Percentiles rank a stretch among this genome's conserved stretches.
Evolutionary conservation across 2,797 vertebrate genomes (phyloP).

Genomic region (Psittacula derbiana): DNA sequence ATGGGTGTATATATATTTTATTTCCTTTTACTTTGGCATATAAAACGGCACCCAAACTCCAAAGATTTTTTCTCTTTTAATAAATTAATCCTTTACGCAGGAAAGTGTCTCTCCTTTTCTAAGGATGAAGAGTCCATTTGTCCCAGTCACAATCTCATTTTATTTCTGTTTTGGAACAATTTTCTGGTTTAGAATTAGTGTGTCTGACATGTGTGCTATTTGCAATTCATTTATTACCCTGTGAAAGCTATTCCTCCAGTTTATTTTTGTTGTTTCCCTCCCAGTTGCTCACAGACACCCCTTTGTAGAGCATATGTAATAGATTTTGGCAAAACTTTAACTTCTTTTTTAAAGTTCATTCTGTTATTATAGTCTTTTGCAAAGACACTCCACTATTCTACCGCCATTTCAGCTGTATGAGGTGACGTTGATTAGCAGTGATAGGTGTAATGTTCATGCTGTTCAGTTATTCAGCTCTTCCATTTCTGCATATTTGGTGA

Average conservation of each 20-base stretch:
- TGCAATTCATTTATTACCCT: constrained; percentile 31
- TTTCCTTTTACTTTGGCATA: not conserved
- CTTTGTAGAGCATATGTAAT: not conserved
- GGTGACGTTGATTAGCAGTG: constrained; percentile 27
- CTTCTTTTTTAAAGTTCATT: not conserved
- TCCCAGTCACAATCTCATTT: not conserved
- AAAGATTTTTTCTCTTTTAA: not conserved
- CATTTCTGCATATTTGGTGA: not conserved
- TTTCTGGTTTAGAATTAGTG: not conserved
- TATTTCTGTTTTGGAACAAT: not conserved
- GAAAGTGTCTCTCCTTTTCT: not conserved
- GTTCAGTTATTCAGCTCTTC: not conserved
- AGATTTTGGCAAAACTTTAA: constrained; percentile 1
- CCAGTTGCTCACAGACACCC: constrained; percentile 4
- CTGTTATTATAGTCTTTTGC: not conserved
- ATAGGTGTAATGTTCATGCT: not conserved
- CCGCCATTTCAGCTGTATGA: not conserved
- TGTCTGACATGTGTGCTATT: constrained; percentile 4
- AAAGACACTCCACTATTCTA: not conserved
- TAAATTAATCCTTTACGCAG: not conserved
- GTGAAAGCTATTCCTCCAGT: not conserved
- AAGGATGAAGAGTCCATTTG: not conserved
- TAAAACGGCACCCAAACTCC: not conserved
- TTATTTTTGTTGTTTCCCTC: constrained; percentile 38
- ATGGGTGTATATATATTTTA: not conserved